Base-by-base conservation (phyloP, 2,888 invertebrate species). In the Himalopsyche tibetana region DNA sequence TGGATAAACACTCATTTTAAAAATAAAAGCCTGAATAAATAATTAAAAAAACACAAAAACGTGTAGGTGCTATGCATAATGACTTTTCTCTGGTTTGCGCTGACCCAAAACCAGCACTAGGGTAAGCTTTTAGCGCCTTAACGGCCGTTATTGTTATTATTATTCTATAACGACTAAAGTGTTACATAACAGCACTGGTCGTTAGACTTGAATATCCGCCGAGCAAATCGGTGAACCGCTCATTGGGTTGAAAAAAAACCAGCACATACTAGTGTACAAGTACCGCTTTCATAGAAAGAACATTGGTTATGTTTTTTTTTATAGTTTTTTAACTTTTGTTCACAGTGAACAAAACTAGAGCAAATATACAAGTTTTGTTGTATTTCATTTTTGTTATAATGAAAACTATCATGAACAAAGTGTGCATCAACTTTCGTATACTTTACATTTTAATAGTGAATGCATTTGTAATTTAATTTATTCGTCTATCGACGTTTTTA, bases 61-160 rank as follows among this genome's bases (percentile, higher is more conserved):
- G 63, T 63, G 63, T 28, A 63, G 28, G 63, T 28, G 28, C 63
- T 63, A 63, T 63, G n/a, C 63, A 28, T 63, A 63, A 63, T 63
- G 19, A 63, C 63, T 63, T 63, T 63, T 19, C 63, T 63, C 63
- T 63, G 63, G 63, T 63, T 63, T 28, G 63, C 63, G 63, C 63
- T 63, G 63, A 63, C 63, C 63, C 63, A 28, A 63, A 63, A 28
- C 63, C 28, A n/a, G 63, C 63, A 19, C 63, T 28, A 63, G 63
- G 63, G 19, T 63, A 63, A 63, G 63, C 63, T 63, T 63, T 63
- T 63, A 63, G 28, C 63, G 63, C 63, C 63, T 63, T 63, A 63
- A 63, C 63, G 63, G 63, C 63, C 63, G 63, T 63, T 63, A 63
- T 63, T 63, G 63, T 63, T 63, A 63, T 63, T 63, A 63, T 63